Evolutionary conservation across 2,797 vertebrate genomes (phyloP).

Genomic region (Australoheros facetus): DNA sequence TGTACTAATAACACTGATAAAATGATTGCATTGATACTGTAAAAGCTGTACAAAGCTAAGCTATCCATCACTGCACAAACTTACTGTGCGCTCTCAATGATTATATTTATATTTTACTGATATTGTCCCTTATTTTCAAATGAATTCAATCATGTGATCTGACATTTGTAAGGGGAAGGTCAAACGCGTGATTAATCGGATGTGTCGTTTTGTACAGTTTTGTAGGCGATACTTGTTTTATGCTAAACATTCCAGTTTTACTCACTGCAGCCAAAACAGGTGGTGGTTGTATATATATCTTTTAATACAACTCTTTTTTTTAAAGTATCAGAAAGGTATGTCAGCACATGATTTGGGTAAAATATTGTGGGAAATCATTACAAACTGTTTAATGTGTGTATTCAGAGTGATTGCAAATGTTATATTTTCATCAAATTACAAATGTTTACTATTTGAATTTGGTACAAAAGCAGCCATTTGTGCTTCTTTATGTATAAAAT

Average conservation of each 20-base stretch:
- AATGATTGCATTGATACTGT: background rate
- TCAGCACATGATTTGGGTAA: background rate
- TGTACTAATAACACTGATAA: background rate
- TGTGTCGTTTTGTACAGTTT: slow-evolving; percentile 69
- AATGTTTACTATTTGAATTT: background rate
- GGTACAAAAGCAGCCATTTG: background rate
- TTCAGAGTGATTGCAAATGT: background rate
- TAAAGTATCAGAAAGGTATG: background rate
- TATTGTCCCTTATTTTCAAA: slow-evolving; percentile 10
- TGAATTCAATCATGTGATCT: slow-evolving; percentile 37
- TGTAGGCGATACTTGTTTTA: slow-evolving; percentile 45
- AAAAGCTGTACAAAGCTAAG: slow-evolving; percentile 43
- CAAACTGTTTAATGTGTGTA: background rate
- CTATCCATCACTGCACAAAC: background rate
- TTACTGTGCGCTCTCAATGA: background rate
- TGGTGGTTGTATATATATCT: background rate
- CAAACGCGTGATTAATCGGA: slow-evolving; percentile 36
- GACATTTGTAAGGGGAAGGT: slow-evolving; percentile 39
- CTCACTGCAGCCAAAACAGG: background rate
- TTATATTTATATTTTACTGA: slow-evolving; percentile 48
- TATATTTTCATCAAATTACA: background rate
- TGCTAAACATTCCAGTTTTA: background rate
- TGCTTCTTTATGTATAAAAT: background rate
- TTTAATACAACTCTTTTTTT: background rate
- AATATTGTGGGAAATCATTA: background rate